Evolutionary conservation across 2,113 vertebrate species (phyloP), one percentile per base, ranked within the genome.

Genomic region (Irena cyanogastra): DNA sequence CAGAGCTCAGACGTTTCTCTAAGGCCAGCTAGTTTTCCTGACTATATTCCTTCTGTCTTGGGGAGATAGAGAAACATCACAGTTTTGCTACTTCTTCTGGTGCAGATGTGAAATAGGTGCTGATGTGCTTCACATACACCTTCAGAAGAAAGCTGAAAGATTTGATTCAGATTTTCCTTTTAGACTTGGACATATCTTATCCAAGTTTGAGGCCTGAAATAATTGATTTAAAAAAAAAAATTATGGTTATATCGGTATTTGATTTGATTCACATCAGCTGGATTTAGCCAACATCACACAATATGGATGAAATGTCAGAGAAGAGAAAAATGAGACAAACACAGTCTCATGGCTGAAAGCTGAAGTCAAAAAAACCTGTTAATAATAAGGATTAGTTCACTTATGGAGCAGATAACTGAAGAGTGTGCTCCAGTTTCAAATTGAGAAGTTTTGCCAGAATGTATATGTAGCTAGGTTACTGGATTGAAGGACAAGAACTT

Each of bases 241-340:
- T n/a, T n/a, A 24, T 63, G 35, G 13, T 2, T 14, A 4, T 72
- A 27, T 50, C 13, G 28, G 41, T 60, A n/a, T 64, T 76, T 89
- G 50, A 39, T 70, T 95, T 78, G 42, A 44, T 83, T 52, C 13
- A 3, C 57, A 57, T 60, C 79, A 88, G 49, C 59, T 93, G 72
- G 49, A 76, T 90, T 70, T 72, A 96, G 66, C 77, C 64, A 49
- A 17, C 8, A 5, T 75, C 91, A 90, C 52, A 49, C 26, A 85
- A 27, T 61, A 78, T 54, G 30, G 47, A 76, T 15, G 12, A 93
- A 53, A 78, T 77, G 68, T 42, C 70, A 45, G 42, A 88, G 78
- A 89, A 90, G 61, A 80, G 85, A 86, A 92, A 89, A 71, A 87
- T 56, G 70, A 93, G 69, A 71, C 45, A 93, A 77, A 92, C 72